Base-by-base conservation (phyloP, 2,888 invertebrate genomes). In the Papilio protenor region DNA sequence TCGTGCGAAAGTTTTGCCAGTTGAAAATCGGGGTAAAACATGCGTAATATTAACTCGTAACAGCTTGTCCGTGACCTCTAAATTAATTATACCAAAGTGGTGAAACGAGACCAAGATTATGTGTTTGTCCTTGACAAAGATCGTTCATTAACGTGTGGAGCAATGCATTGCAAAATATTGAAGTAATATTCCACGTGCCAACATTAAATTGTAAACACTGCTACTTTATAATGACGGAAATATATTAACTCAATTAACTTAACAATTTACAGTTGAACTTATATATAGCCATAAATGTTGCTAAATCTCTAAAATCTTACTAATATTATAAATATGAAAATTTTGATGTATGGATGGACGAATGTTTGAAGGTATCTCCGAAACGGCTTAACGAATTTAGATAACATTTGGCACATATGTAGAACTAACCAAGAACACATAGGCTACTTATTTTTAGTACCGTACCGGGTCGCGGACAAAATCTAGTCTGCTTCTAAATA, bases 41-140 rank as follows among this genome's bases (percentile, higher is more conserved):
- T 33, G 18, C 18, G 64, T 64, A 18, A 59, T 16, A 23, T 0
- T 23, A 16, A 33, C 10, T 40, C 18, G 18, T n/a, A 64, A 64
- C 33, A 40, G 40, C 33, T 64, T 64, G 64, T 40, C 64, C 64
- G 18, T 23, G 64, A 64, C 64, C 64, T 64, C 40, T 40, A 40
- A 64, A 64, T 64, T 40, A 64, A 64, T 64, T 40, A 23, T 33
- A 64, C n/a, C 64, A 18, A 64, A 64, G 64, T n/a, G 64, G 33
- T 64, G 64, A 64, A 64, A 64, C 64, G 64, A 64, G 40, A 64
- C 12, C 64, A 64, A 64, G 23, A 64, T 64, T 64, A 61, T 61
- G 64, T 40, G 1, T 64, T 40, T 64, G 40, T 64, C 64, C 64
- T 64, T 64, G 64, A 64, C 40, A 64, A n/a, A 64, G 33, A 18